These are phyloP conservation scores for Anticlea derivata DNA, from an alignment of 2,888 invertebrate species.

Conservation along the genomic window DNA sequence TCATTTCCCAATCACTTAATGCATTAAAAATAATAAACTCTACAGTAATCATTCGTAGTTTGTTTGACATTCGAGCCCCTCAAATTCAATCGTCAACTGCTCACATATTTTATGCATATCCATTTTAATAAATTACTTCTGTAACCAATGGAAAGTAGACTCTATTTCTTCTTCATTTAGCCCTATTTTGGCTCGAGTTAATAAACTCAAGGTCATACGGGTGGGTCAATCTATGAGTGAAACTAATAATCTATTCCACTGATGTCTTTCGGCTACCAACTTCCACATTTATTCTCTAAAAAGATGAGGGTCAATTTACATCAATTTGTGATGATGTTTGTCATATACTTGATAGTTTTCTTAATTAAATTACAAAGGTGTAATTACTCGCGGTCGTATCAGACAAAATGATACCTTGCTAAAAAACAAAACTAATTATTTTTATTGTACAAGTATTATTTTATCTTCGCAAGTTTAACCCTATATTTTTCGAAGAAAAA, in stretches of 20 bases:
- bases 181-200: background rate
- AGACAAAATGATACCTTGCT: too few relatives aligned
- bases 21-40: too few relatives aligned
- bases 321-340: too few relatives aligned
- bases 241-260: slow-evolving; percentile 2
- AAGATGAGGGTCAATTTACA: background rate
- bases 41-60: background rate
- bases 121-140: background rate
- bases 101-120: slow-evolving; percentile 2
- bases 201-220: slow-evolving; percentile 10
- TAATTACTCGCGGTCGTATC: too few relatives aligned
- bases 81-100: slow-evolving; percentile 1
- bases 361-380: too few relatives aligned
- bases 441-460: too few relatives aligned
- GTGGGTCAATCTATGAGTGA: slow-evolving; percentile 8
- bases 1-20: too few relatives aligned
- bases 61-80: background rate
- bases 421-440: too few relatives aligned
- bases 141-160: background rate
- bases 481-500: too few relatives aligned
- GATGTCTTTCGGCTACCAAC: background rate
- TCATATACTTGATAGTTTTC: too few relatives aligned
- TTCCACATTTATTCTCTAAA: background rate
- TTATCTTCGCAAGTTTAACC: too few relatives aligned
- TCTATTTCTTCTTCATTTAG: background rate